Conservation (phyloP, 2,113 vertebrate genomes). For the Channa argus region DNA sequence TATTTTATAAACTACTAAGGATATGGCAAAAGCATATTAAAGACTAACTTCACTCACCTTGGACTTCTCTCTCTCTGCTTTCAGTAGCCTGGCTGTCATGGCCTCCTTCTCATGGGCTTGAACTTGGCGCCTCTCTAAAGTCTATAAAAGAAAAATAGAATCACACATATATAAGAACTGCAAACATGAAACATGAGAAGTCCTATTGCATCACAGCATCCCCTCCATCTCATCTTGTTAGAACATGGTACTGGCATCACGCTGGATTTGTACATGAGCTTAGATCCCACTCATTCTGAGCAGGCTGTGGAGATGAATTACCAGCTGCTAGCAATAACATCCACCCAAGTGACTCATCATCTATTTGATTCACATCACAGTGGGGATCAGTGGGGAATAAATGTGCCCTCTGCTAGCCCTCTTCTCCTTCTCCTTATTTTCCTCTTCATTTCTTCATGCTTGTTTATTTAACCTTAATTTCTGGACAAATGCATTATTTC, state of each 20-base stretch:
- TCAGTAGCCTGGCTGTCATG: slow-evolving; percentile 83
- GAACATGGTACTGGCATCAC: slow-evolving; percentile 38
- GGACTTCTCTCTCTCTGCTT: slow-evolving; percentile 87
- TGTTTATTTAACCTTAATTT: slow-evolving; percentile 81
- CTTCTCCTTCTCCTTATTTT: slow-evolving; percentile 71
- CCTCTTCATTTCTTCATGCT: slow-evolving; percentile 70
- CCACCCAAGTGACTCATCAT: slow-evolving; percentile 80
- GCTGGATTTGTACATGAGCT: slow-evolving; percentile 59
- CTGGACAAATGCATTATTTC: slow-evolving; percentile 74
- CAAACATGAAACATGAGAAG: slow-evolving; percentile 30
- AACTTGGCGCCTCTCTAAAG: slow-evolving; percentile 82
- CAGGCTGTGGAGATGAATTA: slow-evolving; percentile 70
- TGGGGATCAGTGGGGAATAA: slow-evolving; percentile 70
- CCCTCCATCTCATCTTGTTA: slow-evolving; percentile 24
- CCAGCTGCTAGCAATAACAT: slow-evolving; percentile 74
- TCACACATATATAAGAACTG: not conserved
- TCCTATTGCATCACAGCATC: slow-evolving; percentile 39
- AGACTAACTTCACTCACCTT: slow-evolving; percentile 74
- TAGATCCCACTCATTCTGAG: slow-evolving; percentile 58
- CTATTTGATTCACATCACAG: slow-evolving; percentile 78
- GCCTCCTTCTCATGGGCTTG: slow-evolving; percentile 80
- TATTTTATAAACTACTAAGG: too few relatives aligned
- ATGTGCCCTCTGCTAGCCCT: slow-evolving; percentile 63
- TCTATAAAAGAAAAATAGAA: slow-evolving; percentile 74
- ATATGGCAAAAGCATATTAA: too few relatives aligned